Evolutionary conservation across 2,113 vertebrate genomes (phyloP), one percentile per base, ranked within the genome.

Genomic region (Trogon melanurus): DNA sequence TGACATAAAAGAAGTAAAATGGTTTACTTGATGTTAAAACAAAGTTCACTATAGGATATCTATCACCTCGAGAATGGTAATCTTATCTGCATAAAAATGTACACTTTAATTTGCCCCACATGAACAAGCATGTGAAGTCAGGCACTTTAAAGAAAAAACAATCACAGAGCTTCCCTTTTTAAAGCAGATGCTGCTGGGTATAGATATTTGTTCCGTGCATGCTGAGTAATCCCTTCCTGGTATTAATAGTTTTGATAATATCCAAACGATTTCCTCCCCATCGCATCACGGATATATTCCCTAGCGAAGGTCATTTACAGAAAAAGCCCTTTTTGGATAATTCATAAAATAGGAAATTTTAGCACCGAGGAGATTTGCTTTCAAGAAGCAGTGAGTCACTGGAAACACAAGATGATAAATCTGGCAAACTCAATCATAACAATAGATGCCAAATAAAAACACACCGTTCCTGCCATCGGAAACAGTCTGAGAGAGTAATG

Each of bases 181-280:
- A 76, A 90, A 79, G 64, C 11, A 41, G 67, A 74, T 13, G 32
- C 51, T 94, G 73, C 67, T 48, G 34, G 73, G 53, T 64, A 85
- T 4, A 74, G 61, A 13, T 66, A 62, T 79, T 93, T 91, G 36
- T 92, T 88, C 82, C 11, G 0, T 23, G 56, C n/a, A 58, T 66
- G 86, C 76, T 91, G 93, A 95, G 62, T 91, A 95, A 95, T 90
- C 66, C 51, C 70, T 97, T 88, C 90, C 93, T 89, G 45, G 65
- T 96, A 74, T 86, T 87, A 86, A 89, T 25, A 85, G 60, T 79
- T 94, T 61, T 58, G 56, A 54, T 92, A 84, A 56, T 7, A 50
- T 86, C 47, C 25, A 85, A 91, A 93, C 54, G 0, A 93, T 82
- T 95, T 96, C 92, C 91, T 97, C 30, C 44, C 45, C 54, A 56